phyloP scores from a whole-genome alignment of 2,113 vertebrate genomes.

The Cheilinus undulatus region DNA sequence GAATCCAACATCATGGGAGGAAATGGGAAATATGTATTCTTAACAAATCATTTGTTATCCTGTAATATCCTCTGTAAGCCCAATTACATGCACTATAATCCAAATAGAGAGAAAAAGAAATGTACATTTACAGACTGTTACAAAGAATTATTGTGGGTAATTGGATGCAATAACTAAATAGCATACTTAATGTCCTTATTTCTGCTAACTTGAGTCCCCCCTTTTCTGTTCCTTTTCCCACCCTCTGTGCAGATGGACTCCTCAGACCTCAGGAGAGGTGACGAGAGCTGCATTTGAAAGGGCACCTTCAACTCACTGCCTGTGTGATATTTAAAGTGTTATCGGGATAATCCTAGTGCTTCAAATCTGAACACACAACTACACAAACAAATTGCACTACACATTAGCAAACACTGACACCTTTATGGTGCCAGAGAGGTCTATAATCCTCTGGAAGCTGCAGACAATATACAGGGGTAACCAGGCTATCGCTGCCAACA shows the following conservation, averaged over 20 bases:
- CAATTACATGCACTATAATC: slow-evolving; percentile 39
- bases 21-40: slow-evolving; percentile 46
- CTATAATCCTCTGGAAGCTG: slow-evolving; percentile 51
- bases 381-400: slow-evolving; percentile 30
- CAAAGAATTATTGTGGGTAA: slow-evolving; percentile 37
- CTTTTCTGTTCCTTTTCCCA: not conserved
- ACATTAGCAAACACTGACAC: slow-evolving; percentile 46
- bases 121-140: slow-evolving; percentile 30
- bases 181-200: slow-evolving; percentile 43
- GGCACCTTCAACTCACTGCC: slow-evolving; percentile 48
- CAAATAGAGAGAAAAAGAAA: not conserved
- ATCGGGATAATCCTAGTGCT: slow-evolving; percentile 43
- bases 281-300: slow-evolving; percentile 42
- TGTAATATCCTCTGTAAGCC: slow-evolving; percentile 45
- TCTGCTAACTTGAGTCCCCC: slow-evolving; percentile 18
- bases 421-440: slow-evolving; percentile 50
- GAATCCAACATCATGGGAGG: slow-evolving; percentile 39
- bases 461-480: slow-evolving; percentile 53
- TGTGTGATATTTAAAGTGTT: slow-evolving; percentile 60
- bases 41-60: slow-evolving; percentile 61
- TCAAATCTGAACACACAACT: slow-evolving; percentile 33
- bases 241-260: slow-evolving; percentile 17
- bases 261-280: slow-evolving; percentile 36
- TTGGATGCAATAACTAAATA: slow-evolving; percentile 45
- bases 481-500: slow-evolving; percentile 43